phyloP scores from a whole-genome alignment of 2,888 invertebrate genomes.

The Norana najaformis region DNA sequence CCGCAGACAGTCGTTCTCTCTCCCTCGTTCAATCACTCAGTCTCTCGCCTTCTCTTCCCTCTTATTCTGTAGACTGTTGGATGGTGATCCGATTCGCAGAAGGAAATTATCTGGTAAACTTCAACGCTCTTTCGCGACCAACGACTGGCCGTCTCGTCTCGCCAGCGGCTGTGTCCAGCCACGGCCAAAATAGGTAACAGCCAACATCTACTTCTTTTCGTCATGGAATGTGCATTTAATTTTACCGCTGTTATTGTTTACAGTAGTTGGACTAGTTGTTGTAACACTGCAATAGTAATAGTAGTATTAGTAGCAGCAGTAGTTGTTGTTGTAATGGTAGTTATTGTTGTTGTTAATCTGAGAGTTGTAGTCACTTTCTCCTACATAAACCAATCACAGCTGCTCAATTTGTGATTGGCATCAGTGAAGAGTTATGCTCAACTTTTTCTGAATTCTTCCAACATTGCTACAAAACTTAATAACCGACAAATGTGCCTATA shows the following conservation, averaged over 20 bases:
- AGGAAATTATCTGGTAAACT: slow-evolving; percentile 13
- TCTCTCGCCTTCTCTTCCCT: neutral
- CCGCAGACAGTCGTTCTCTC: neutral
- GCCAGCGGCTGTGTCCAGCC: neutral
- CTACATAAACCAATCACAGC: too few species aligned
- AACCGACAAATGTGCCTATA: neutral
- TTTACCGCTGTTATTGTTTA: too few species aligned
- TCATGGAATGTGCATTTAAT: neutral
- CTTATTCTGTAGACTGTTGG: neutral
- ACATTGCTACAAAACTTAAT: neutral
- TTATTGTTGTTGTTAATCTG: too few species aligned
- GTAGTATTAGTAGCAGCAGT: too few species aligned
- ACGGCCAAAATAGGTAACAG: neutral
- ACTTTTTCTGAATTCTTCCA: neutral
- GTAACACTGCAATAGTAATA: too few species aligned
- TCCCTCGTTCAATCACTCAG: neutral
- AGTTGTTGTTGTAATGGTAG: too few species aligned
- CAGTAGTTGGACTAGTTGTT: too few species aligned
- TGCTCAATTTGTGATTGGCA: too few species aligned
- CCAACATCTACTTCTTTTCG: neutral
- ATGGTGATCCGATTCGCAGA: neutral
- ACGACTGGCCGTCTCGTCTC: neutral
- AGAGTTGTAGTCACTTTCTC: too few species aligned
- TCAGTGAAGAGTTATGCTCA: too few species aligned
- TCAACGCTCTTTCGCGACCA: slow-evolving; percentile 13